Evolutionary conservation across 2,888 invertebrate species (phyloP), one percentile per base, ranked within the genome.

Genomic region (Sminthurides aquaticus): DNA sequence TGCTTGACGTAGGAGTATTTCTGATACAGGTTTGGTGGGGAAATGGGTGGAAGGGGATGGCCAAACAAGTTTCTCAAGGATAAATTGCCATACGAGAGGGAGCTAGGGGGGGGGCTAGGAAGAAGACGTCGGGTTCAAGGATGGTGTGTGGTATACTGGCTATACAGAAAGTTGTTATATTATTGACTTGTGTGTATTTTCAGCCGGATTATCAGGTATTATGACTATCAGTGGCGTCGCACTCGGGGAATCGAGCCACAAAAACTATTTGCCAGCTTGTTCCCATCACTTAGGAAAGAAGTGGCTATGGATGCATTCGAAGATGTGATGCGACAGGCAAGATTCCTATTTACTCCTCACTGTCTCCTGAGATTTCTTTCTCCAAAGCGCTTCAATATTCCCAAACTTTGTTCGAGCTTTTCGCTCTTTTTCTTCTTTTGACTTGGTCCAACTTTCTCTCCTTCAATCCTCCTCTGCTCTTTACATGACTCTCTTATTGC

Each of bases 221-320:
- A 69, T 24, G 65, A 67, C 54, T 69, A 67, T 49, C 64, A 67
- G 28, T 69, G 69, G 69, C 54, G 64, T 27, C 57, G 69, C 11
- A 67, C 66, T 18, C 59, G 62, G 52, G 69, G 69, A 43, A 65
- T 69, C 22, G 67, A 65, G n/a, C 67, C 69, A 25, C 66, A 69
- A n/a, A 64, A 60, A 24, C 62, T 69, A 1, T 69, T 67, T 60
- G 24, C 59, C 1, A 64, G 65, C 49, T 57, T 69, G 43, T 69
- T 67, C 48, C 69, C 69, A 1, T 49, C 67, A 11, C 57, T 69
- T 25, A 58, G 67, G n/a, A 66, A 65, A 28, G 69, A 69, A 62
- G 69, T 67, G 3, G 59, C 65, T 2, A 49, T 65, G 55, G 60
- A 64, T 56, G 61, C 64, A 3, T 69, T 67, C 55, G 65, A 69